Evolutionary conservation across 2,797 vertebrate genomes (phyloP).

Genomic region (Microtus agrestis): DNA sequence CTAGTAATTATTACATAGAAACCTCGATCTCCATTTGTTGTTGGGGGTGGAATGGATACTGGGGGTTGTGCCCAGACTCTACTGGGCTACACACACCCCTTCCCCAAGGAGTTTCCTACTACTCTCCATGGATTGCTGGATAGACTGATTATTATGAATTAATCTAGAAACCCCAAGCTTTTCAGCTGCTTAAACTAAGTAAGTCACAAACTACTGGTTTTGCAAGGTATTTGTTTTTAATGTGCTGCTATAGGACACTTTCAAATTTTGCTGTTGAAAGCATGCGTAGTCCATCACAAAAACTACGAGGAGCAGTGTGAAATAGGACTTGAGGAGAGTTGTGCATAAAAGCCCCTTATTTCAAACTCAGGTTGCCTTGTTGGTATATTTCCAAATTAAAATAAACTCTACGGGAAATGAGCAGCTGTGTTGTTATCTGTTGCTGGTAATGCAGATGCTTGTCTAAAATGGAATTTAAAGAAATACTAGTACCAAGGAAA

Average conservation of each 20-base stretch:
- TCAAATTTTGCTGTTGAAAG: neutral
- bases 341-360: neutral
- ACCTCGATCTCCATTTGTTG: neutral
- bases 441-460: neutral
- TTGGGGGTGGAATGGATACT: neutral
- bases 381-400: conserved; percentile 53
- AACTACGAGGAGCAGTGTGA: neutral
- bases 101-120: neutral
- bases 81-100: neutral
- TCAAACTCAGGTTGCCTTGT: neutral
- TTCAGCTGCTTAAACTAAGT: neutral
- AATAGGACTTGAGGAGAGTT: neutral
- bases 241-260: neutral
- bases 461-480: neutral
- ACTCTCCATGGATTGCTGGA: neutral
- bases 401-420: neutral
- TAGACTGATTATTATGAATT: neutral
- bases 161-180: neutral
- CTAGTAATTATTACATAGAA: neutral
- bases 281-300: neutral
- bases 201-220: neutral
- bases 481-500: neutral
- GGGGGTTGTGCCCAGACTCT: neutral
- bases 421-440: neutral
- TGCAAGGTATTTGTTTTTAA: neutral